Conservation (phyloP, 2,797 vertebrate genomes). For the Apogon hyalosoma region DNA sequence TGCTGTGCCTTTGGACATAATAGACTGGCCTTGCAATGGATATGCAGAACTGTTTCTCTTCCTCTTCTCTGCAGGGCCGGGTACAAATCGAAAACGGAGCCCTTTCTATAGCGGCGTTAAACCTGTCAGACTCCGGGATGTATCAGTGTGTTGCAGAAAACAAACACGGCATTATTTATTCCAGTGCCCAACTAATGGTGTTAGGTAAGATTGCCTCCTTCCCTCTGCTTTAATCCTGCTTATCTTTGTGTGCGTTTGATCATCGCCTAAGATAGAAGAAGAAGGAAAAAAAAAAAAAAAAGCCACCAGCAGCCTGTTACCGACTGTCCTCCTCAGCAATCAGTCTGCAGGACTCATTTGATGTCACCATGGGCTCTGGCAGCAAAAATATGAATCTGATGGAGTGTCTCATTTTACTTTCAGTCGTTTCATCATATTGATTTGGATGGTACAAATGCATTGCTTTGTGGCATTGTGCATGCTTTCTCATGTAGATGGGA, state of each 20-base stretch:
- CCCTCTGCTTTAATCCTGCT: constrained; percentile 56
- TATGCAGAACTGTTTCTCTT: constrained; percentile 71
- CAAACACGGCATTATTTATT: constrained; percentile 94
- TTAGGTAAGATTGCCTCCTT: constrained; percentile 88
- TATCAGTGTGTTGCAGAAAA: constrained; percentile 98
- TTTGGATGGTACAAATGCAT: constrained; percentile 69
- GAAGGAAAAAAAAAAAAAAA: too few species aligned
- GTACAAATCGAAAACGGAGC: constrained; percentile 94
- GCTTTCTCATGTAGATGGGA: constrained; percentile 72
- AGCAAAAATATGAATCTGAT: constrained; percentile 71
- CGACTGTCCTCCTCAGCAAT: constrained; percentile 50
- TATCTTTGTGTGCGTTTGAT: constrained; percentile 67
- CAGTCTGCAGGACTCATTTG: constrained; percentile 62
- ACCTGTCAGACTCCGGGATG: constrained; percentile 93
- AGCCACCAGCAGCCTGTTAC: constrained; percentile 28
- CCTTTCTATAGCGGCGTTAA: constrained; percentile 90
- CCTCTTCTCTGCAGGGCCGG: constrained; percentile 84
- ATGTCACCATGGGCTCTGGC: constrained; percentile 63
- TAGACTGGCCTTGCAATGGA: constrained; percentile 52
- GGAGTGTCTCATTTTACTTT: constrained; percentile 77
- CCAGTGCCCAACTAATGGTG: constrained; percentile 92
- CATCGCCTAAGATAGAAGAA: constrained; percentile 66
- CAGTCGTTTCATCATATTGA: constrained; percentile 76
- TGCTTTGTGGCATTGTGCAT: constrained; percentile 59
- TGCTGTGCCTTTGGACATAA: constrained; percentile 69